Conservation (phyloP, 2,888 invertebrate genomes). For the Leptinotarsa peninsularis region DNA sequence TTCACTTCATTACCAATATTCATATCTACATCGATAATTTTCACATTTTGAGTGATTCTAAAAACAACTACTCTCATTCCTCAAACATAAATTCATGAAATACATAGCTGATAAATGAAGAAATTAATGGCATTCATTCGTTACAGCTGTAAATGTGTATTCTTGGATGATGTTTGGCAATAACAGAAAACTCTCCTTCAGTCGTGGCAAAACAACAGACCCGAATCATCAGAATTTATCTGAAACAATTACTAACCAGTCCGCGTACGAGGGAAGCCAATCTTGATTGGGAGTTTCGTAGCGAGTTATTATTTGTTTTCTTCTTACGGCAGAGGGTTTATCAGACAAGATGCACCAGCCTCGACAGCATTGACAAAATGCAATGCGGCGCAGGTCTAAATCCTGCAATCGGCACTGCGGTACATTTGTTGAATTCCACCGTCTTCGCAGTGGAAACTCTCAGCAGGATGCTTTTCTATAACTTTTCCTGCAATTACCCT, state of each 20-base stretch:
- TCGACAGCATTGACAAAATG: slow-evolving; percentile 50
- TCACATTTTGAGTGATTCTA: too few relatives aligned
- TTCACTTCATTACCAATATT: too few relatives aligned
- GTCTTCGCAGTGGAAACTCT: slow-evolving; percentile 53
- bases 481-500: slow-evolving; percentile 62
- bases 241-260: slow-evolving; percentile 15
- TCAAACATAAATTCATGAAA: too few relatives aligned
- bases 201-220: too few relatives aligned
- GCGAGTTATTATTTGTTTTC: slow-evolving; percentile 53
- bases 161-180: too few relatives aligned
- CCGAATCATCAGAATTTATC: background rate
- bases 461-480: slow-evolving; percentile 61
- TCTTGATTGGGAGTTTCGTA: slow-evolving; percentile 39
- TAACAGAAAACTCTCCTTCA: too few relatives aligned
- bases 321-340: slow-evolving; percentile 48
- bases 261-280: slow-evolving; percentile 17
- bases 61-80: too few relatives aligned
- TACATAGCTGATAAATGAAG: too few relatives aligned
- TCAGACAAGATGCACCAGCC: slow-evolving; percentile 56
- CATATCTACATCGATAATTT: too few relatives aligned
- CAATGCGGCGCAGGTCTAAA: slow-evolving; percentile 58
- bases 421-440: slow-evolving; percentile 48
- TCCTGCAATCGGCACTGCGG: slow-evolving; percentile 59
- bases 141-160: too few relatives aligned
- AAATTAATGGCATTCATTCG: too few relatives aligned